Conservation (phyloP, 2,113 vertebrate genomes). For the Callospermophilus lateralis region DNA sequence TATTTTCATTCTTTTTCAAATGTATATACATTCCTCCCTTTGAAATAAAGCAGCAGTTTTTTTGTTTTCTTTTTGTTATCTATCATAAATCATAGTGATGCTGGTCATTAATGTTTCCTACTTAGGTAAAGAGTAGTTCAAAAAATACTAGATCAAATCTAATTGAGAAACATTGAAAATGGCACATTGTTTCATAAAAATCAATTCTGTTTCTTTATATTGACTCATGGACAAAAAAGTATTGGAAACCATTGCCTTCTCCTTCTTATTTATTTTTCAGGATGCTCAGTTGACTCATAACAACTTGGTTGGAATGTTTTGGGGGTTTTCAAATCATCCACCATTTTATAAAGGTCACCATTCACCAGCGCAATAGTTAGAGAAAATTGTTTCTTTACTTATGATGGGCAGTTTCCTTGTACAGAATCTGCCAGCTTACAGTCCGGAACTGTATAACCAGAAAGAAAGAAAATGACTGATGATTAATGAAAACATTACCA, state of each 20-base stretch:
- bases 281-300: background rate
- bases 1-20: background rate
- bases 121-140: slow-evolving; percentile 14
- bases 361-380: background rate
- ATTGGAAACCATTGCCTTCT: background rate
- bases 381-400: background rate
- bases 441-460: background rate
- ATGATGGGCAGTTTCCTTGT: slow-evolving; percentile 29
- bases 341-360: slow-evolving; percentile 13
- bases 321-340: background rate
- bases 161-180: slow-evolving; percentile 19
- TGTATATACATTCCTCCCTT: background rate
- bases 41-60: slow-evolving; percentile 16
- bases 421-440: slow-evolving; percentile 6
- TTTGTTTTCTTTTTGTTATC: slow-evolving; percentile 14
- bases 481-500: background rate
- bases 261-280: slow-evolving; percentile 33
- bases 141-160: background rate
- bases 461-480: slow-evolving; percentile 41
- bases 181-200: slow-evolving; percentile 41
- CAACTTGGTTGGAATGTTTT: background rate
- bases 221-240: slow-evolving; percentile 4
- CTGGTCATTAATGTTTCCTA: slow-evolving; percentile 34
- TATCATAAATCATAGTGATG: slow-evolving; percentile 38
- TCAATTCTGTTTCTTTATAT: slow-evolving; percentile 6